A percentile compares a stretch with the other conserved stretches of the same genome.
Evolutionary conservation across 2,113 vertebrate genomes (phyloP).

Genomic region (Corythoichthys intestinalis): DNA sequence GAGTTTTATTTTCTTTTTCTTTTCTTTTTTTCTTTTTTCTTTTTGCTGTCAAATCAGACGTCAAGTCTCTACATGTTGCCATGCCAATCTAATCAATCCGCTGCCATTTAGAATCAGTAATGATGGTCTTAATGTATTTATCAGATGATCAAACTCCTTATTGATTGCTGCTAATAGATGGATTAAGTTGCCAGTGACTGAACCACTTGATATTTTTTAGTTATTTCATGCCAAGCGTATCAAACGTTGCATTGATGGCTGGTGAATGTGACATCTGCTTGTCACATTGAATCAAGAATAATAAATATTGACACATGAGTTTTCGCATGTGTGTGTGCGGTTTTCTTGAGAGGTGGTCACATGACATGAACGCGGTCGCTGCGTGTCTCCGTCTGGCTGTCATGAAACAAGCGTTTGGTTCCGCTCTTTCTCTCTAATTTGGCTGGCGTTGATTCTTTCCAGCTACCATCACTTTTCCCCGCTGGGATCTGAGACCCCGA

Average conservation of each 20-base stretch:
- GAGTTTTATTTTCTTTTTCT: too few species aligned
- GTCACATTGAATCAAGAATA: not conserved
- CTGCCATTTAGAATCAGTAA: too few species aligned
- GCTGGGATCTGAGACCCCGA: not conserved
- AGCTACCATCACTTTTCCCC: not conserved
- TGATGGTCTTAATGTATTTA: too few species aligned
- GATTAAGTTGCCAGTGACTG: not conserved
- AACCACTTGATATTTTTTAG: too few species aligned
- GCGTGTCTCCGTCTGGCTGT: conserved; percentile 26
- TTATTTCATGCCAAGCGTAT: not conserved
- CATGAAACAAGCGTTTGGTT: conserved; percentile 19
- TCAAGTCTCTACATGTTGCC: too few species aligned
- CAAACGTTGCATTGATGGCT: not conserved
- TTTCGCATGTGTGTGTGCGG: not conserved
- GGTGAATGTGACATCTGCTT: not conserved
- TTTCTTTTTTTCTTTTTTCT: too few species aligned
- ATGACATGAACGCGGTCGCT: conserved; percentile 3
- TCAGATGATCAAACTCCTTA: too few species aligned
- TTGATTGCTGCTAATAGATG: not conserved
- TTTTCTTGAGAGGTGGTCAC: not conserved
- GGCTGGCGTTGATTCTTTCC: not conserved
- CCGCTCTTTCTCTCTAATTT: conserved; percentile 2
- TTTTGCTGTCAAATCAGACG: too few species aligned
- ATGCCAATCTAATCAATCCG: too few species aligned
- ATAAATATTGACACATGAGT: not conserved